Conservation (phyloP, 2,888 invertebrate species). For the Napeogenes sylphis region DNA sequence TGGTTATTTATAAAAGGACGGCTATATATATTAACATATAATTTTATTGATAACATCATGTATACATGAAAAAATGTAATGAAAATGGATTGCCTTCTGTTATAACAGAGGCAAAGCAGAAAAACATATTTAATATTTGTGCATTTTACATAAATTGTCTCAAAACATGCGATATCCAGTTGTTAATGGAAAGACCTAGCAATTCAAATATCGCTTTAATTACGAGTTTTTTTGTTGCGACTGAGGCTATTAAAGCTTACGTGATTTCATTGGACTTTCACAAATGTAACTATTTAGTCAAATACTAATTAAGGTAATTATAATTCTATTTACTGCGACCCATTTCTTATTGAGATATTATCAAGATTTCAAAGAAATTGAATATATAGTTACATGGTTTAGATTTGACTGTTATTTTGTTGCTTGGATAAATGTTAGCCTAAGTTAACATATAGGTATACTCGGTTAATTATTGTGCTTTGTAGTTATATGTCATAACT, state of each 20-base stretch:
- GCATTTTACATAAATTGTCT: conserved; percentile 54
- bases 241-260: conserved; percentile 59
- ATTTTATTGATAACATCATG: not conserved
- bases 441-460: too few species aligned
- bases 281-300: conserved; percentile 23
- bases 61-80: not conserved
- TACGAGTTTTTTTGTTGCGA: conserved; percentile 65
- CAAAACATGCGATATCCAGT: conserved; percentile 57
- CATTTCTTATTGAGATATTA: conserved; percentile 24
- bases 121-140: conserved; percentile 50
- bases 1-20: too few species aligned
- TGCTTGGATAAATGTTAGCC: too few species aligned
- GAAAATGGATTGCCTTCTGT: not conserved
- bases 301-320: conserved; percentile 24
- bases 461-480: too few species aligned
- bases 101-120: conserved; percentile 8
- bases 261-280: conserved; percentile 22
- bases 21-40: too few species aligned
- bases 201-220: conserved; percentile 70
- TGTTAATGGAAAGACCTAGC: conserved; percentile 53
- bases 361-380: conserved; percentile 9
- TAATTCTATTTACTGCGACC: conserved; percentile 20
- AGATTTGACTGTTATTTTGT: too few species aligned
- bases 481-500: too few species aligned
- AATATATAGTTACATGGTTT: not conserved